Base-by-base conservation (phyloP, 2,888 invertebrate genomes). In the Heliconius cydno region DNA sequence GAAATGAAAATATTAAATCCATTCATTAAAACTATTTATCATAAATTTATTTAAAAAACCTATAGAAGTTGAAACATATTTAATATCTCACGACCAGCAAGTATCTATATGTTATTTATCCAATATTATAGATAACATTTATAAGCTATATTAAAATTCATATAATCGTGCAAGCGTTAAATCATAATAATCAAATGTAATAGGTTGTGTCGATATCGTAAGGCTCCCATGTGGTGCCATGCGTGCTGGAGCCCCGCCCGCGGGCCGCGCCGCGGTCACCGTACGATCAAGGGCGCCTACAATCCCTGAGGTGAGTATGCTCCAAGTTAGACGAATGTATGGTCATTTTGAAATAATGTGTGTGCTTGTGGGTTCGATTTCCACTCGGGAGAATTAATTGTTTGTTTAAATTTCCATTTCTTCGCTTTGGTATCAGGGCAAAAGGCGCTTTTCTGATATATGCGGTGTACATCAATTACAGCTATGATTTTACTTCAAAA, bases 231-330 rank as follows among this genome's bases (percentile, higher is more conserved):
- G 83, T 79, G 78, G 75, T 72, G 75, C 80, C 79, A 80, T 83
- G 88, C 88, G 88, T 87, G 88, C 84, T 85, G 87, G 86, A 38
- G 83, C 75, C 75, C 75, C 82, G 79, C 82, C n/a, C n/a, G n/a
- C n/a, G n/a, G n/a, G n/a, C 85, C 76, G 86, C 88, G 89, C 89
- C 76, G 86, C 88, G 89, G 89, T 88, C 89, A 88, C 86, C 86
- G 86, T 83, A 85, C 88, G 85, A 89, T 86, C 94, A 94, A 94
- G 94, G 94, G 94, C 94, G 91, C 85, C 92, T 91, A 94, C 94
- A 93, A 94, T 94, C 94, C 93, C 94, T 92, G 87, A 85, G 83
- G 87, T 78, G 72, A 79, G 82, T 82, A 78, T 83, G 84, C 71
- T 70, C 76, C 80, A 84, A 86, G 85, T 82, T 72, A 84, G 10